Evolutionary conservation across 2,113 vertebrate genomes (phyloP).

Genomic region (Tragelaphus imberbis): DNA sequence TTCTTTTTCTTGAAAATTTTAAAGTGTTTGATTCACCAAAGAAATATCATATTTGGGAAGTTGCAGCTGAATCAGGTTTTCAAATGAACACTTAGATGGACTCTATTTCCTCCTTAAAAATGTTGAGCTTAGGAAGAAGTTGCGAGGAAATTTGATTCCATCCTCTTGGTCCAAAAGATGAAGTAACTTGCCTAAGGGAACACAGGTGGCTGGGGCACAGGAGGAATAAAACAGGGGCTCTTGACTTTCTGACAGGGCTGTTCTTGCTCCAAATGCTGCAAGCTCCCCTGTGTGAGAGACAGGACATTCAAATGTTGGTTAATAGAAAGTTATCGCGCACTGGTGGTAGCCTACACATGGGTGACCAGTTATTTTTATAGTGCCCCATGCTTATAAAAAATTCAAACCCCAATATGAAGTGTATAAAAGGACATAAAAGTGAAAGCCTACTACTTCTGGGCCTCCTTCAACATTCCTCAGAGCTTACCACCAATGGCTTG

Average conservation of each 20-base stretch:
- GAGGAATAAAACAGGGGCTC: accelerated
- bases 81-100: neutral
- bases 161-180: neutral
- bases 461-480: neutral
- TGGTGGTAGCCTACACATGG: neutral
- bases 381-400: neutral
- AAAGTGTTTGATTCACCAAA: neutral
- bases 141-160: neutral
- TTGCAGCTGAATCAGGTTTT: neutral
- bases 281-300: neutral
- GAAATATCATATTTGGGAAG: neutral
- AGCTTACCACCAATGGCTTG: neutral
- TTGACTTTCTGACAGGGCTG: neutral
- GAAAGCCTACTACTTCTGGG: neutral
- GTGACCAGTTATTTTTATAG: neutral
- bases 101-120: neutral
- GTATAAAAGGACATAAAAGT: neutral
- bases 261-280: neutral
- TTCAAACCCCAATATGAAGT: neutral
- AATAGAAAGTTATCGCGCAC: neutral
- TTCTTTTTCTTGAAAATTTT: constrained; percentile 2
- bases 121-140: neutral
- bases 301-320: neutral
- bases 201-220: neutral
- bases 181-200: neutral